Percentiles rank a stretch among this genome's conserved stretches.
Conservation (phyloP, 2,113 vertebrate species). For the Grus americana region DNA sequence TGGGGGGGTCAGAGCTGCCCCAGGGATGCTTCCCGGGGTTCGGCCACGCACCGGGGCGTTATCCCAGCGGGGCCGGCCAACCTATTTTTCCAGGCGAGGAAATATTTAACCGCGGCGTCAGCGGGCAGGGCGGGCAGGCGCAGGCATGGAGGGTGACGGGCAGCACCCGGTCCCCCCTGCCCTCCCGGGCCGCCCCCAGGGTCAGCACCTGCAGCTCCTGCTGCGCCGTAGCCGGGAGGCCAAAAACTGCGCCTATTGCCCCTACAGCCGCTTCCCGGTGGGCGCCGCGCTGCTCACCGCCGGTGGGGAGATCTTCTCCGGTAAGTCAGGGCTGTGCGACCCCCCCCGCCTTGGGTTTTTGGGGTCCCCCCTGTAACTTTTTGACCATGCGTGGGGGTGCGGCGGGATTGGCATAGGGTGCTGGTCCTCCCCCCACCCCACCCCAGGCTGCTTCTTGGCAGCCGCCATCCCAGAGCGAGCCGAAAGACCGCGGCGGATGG, state of each 20-base stretch:
- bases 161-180: not conserved
- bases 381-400: fast-evolving
- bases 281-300: slow-evolving; percentile 86
- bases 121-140: not conserved
- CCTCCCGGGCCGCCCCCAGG: not conserved
- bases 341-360: not conserved
- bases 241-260: slow-evolving; percentile 85
- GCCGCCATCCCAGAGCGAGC: not conserved
- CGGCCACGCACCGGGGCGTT: not conserved
- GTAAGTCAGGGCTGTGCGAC: slow-evolving; percentile 53
- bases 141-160: slow-evolving; percentile 13
- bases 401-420: fast-evolving
- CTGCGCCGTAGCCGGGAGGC: slow-evolving; percentile 80
- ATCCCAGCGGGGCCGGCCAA: not conserved
- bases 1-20: not conserved
- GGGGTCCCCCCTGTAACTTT: not conserved
- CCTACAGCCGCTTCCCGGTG: slow-evolving; percentile 89
- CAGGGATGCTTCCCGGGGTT: not conserved
- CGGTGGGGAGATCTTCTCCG: slow-evolving; percentile 85
- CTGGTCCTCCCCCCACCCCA: not conserved
- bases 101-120: slow-evolving; percentile 55
- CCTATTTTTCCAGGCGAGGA: slow-evolving; percentile 27
- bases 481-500: not conserved
- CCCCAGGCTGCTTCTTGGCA: not conserved
- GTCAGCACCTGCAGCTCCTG: slow-evolving; percentile 70